Conservation (phyloP, 2,888 invertebrate genomes). For the Thecophora atra region DNA sequence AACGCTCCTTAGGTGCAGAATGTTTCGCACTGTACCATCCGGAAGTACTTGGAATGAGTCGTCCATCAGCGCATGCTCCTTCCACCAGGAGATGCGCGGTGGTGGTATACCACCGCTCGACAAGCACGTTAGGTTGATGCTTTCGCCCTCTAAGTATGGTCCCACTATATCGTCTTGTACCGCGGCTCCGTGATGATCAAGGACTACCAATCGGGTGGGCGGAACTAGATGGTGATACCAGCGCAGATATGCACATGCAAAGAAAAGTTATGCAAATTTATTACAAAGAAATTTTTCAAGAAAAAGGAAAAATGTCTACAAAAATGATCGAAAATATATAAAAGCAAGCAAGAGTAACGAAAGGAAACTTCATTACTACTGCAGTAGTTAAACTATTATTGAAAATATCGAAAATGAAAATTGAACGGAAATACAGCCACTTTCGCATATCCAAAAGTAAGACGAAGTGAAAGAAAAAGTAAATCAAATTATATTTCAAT, state of each 20-base stretch:
- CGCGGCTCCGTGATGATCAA: conserved; percentile 76
- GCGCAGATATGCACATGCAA: background rate
- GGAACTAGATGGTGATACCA: conserved; percentile 70
- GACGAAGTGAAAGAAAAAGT: conserved; percentile 10
- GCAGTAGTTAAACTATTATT: too few relatives aligned
- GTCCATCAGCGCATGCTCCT: conserved; percentile 73
- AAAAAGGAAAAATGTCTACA: conserved; percentile 1
- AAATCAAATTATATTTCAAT: conserved; percentile 25
- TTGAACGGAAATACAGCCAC: conserved; percentile 41
- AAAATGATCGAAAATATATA: conserved; percentile 6
- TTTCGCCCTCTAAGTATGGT: conserved; percentile 81
- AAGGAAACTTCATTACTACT: conserved; percentile 7
- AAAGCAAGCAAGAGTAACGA: conserved; percentile 1
- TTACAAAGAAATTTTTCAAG: background rate
- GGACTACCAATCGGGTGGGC: conserved; percentile 77
- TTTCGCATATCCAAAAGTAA: conserved; percentile 20
- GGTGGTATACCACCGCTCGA: conserved; percentile 78
- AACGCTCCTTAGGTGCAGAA: conserved; percentile 62
- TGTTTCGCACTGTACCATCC: conserved; percentile 65
- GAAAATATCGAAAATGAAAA: conserved; percentile 41
- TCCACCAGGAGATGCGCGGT: conserved; percentile 78
- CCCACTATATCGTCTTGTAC: conserved; percentile 76
- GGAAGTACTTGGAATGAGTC: conserved; percentile 68
- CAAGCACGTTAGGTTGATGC: conserved; percentile 79
- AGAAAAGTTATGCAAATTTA: background rate